These are phyloP conservation scores for Aix galericulata DNA, from an alignment of 2,113 vertebrate genomes.

Conservation along the genomic window DNA sequence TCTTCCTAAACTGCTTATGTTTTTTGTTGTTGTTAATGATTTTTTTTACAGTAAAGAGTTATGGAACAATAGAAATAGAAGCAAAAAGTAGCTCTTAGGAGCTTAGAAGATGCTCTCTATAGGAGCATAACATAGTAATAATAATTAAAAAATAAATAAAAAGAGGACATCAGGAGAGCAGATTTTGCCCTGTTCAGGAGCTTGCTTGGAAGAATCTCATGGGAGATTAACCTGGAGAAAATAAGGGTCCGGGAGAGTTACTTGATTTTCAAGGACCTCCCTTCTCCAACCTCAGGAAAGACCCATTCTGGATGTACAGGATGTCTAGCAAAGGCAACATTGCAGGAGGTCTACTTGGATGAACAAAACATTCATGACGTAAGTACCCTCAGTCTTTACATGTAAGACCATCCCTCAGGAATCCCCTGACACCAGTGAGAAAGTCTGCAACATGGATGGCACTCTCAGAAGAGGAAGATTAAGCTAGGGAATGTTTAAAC, in stretches of 20 bases:
- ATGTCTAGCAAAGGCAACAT: background rate
- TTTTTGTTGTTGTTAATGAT: background rate
- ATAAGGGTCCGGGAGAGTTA: accelerated
- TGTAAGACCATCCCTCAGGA: background rate
- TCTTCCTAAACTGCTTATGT: background rate
- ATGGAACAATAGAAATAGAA: background rate
- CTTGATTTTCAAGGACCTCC: background rate
- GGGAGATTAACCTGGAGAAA: background rate
- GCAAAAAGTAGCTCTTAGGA: background rate
- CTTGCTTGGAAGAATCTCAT: background rate
- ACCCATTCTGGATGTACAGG: background rate
- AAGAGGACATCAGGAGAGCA: background rate
- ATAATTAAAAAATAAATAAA: background rate
- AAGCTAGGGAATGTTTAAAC: background rate
- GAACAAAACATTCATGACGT: background rate
- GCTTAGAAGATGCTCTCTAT: background rate
- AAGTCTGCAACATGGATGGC: background rate
- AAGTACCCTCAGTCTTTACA: background rate
- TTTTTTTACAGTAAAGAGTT: background rate
- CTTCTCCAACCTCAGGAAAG: background rate
- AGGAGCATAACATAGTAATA: background rate
- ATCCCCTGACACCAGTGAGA: background rate
- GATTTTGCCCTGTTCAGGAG: background rate
- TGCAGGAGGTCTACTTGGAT: background rate
- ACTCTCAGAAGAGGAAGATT: background rate